Evolutionary conservation across 2,113 vertebrate species (phyloP).

Genomic region (Bubo blakistoni): DNA sequence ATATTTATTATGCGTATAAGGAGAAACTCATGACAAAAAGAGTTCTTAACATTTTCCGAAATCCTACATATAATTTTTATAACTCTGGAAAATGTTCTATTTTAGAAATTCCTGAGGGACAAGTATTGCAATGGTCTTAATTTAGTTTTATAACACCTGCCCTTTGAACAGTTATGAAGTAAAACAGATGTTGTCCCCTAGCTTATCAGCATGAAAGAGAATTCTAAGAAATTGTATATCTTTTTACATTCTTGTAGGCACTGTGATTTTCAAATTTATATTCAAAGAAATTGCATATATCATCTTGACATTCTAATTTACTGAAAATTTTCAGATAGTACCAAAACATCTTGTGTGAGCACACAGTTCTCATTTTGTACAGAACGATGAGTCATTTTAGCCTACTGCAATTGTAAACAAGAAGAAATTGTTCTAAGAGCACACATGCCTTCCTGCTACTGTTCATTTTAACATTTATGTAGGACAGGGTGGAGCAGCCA

Average conservation of each 20-base stretch:
- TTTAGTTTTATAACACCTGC: conserved; percentile 20
- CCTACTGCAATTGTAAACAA: conserved; percentile 50
- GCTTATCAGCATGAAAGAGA: not conserved
- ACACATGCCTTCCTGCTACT: conserved; percentile 32
- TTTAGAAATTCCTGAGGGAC: conserved; percentile 38
- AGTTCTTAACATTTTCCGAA: conserved; percentile 45
- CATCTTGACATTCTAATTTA: not conserved
- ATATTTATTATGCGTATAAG: not conserved
- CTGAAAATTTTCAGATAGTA: conserved; percentile 6
- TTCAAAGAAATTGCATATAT: not conserved
- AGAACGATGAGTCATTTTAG: conserved; percentile 27
- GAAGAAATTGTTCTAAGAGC: conserved; percentile 50
- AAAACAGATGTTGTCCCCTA: conserved; percentile 14
- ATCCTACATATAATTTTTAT: conserved; percentile 20
- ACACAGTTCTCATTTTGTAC: not conserved
- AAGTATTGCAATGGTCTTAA: not conserved
- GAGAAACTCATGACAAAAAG: not conserved
- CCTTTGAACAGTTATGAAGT: conserved; percentile 38
- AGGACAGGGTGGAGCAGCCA: conserved; percentile 33
- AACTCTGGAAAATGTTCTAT: conserved; percentile 25
- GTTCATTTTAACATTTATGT: conserved; percentile 24
- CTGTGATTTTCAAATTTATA: not conserved
- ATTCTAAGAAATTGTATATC: not conserved
- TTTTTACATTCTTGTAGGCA: not conserved
- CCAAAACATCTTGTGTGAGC: conserved; percentile 14